A percentile compares a stretch with the other conserved stretches of the same genome.
Conservation (phyloP, 2,888 invertebrate genomes). For the Serrognathus titanus region DNA sequence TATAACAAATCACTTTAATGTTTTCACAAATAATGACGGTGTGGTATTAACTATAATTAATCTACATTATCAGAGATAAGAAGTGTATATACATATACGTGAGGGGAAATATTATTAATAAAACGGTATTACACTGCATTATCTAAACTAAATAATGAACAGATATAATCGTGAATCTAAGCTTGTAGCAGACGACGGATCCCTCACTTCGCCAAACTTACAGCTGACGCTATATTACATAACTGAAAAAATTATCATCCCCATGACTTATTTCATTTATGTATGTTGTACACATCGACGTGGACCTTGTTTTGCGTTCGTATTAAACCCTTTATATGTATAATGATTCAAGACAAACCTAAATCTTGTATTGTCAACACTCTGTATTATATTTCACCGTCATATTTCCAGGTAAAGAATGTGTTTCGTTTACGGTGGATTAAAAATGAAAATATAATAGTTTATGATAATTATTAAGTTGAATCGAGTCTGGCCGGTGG, state of each 20-base stretch:
- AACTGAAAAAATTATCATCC: too few species aligned
- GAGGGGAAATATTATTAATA: conserved; percentile 5
- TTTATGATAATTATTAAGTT: conserved; percentile 9
- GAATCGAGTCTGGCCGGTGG: conserved; percentile 8
- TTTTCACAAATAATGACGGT: neutral
- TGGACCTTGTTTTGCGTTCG: too few species aligned
- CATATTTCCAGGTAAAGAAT: neutral
- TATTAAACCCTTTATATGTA: too few species aligned
- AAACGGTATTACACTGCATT: conserved; percentile 4
- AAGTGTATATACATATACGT: neutral
- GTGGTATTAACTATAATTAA: neutral
- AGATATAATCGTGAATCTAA: conserved; percentile 4
- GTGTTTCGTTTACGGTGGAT: neutral
- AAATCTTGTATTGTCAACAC: neutral
- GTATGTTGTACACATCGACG: too few species aligned
- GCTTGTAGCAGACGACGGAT: neutral
- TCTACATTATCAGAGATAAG: conserved; percentile 1
- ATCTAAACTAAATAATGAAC: conserved; percentile 1
- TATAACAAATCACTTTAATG: too few species aligned
- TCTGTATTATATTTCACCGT: neutral
- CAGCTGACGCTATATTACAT: conserved; percentile 31
- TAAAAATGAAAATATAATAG: conserved; percentile 11
- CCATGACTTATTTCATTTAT: too few species aligned
- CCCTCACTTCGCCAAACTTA: conserved; percentile 22
- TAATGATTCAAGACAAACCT: too few species aligned